Conservation (phyloP, 2,888 invertebrate species). For the Eupithecia vulgata region DNA sequence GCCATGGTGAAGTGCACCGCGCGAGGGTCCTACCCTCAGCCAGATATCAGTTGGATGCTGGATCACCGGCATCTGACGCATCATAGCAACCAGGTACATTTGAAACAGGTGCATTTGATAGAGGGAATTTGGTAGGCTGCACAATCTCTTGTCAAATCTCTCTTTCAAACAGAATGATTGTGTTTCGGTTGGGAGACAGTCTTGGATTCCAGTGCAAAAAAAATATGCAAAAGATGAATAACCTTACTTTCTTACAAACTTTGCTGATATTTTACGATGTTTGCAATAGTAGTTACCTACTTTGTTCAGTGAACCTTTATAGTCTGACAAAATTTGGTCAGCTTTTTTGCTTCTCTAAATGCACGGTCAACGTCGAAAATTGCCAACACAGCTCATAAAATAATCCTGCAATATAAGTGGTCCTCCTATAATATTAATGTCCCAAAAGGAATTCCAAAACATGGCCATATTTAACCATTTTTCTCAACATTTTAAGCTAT, state of each 20-base stretch:
- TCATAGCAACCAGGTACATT: conserved; percentile 73
- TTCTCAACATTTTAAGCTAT: not conserved
- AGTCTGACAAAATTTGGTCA: not conserved
- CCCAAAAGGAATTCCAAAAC: not conserved
- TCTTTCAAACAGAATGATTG: not conserved
- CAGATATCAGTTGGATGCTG: conserved; percentile 79
- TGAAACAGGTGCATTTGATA: not conserved
- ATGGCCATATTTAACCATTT: not conserved
- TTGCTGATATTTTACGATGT: not conserved
- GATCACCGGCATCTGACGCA: conserved; percentile 75
- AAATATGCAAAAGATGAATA: not conserved
- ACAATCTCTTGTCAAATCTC: not conserved
- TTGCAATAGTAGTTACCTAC: not conserved
- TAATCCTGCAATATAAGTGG: no score
- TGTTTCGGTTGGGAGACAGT: not conserved
- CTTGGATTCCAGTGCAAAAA: not conserved
- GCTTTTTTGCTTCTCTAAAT: not conserved
- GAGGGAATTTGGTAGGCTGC: not conserved
- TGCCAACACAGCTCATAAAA: not conserved
- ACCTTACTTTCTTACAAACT: not conserved
- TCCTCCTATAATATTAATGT: no score
- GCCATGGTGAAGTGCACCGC: conserved; percentile 75
- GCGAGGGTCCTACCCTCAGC: conserved; percentile 74
- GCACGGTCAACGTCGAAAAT: no score
- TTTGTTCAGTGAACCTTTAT: not conserved